Evolutionary conservation across 2,797 vertebrate genomes (phyloP).

Genomic region (Mallotus villosus): DNA sequence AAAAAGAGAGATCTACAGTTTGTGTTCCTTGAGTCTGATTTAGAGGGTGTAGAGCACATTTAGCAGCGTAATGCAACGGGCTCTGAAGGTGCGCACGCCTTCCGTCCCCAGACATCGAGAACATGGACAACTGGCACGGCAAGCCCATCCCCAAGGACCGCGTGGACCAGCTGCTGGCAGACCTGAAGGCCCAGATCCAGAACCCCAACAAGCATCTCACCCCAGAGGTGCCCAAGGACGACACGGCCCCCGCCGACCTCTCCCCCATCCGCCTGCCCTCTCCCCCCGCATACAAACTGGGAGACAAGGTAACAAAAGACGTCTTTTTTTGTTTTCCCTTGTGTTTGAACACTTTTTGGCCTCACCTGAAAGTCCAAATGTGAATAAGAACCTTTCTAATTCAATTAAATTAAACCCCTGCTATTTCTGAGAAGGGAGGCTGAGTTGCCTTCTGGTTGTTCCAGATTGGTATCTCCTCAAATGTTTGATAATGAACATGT

Average conservation of each 20-base stretch:
- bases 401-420: no score
- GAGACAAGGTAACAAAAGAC: conserved; percentile 76
- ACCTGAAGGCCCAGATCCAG: conserved; percentile 78
- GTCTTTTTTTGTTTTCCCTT: no score
- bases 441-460: no score
- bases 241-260: conserved; percentile 66
- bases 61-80: background rate
- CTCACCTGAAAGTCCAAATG: no score
- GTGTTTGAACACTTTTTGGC: no score
- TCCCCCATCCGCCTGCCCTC: conserved; percentile 64
- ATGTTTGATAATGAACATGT: no score
- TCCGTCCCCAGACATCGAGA: conserved; percentile 75
- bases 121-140: conserved; percentile 85
- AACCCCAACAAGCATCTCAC: conserved; percentile 68
- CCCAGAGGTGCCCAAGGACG: conserved; percentile 73
- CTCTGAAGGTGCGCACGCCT: background rate
- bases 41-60: no score
- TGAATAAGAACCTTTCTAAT: no score
- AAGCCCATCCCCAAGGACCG: conserved; percentile 84
- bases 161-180: conserved; percentile 69
- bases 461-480: no score
- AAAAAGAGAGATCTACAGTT: no score
- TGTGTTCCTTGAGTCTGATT: no score
- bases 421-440: no score
- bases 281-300: conserved; percentile 76